These are phyloP conservation scores for Elgaria multicarinata DNA, from an alignment of 2,113 vertebrate genomes.

Conservation along the genomic window DNA sequence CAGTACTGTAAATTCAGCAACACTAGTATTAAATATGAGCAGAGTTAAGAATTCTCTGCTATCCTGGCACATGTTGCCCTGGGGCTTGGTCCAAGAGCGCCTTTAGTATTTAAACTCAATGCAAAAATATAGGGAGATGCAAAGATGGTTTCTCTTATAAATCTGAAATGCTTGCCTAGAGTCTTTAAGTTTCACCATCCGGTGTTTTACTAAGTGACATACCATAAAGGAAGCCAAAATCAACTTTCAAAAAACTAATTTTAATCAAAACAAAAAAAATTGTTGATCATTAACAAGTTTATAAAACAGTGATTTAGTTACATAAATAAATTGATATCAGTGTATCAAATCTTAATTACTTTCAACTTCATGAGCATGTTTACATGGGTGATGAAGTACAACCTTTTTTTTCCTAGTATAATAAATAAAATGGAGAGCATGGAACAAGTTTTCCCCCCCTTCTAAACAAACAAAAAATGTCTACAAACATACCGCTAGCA, in stretches of 20 bases:
- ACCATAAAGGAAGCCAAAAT: conserved; percentile 80
- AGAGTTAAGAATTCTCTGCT: neutral
- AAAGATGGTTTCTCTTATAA: neutral
- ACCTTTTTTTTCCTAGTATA: conserved; percentile 91
- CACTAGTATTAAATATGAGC: neutral
- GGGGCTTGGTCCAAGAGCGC: neutral
- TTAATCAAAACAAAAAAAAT: conserved; percentile 97
- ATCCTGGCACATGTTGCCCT: neutral
- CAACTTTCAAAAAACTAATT: conserved; percentile 96
- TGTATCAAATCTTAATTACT: conserved; percentile 99
- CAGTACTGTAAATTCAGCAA: neutral
- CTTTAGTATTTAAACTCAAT: neutral
- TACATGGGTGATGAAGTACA: conserved; percentile 96
- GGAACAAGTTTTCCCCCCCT: conserved; percentile 78
- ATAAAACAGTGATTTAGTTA: conserved; percentile 99
- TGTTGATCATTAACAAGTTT: conserved; percentile 99
- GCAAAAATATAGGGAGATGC: neutral
- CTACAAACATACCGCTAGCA: conserved; percentile 96
- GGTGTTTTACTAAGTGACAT: conserved; percentile 20
- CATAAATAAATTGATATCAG: conserved; percentile 99
- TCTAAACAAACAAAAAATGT: conserved; percentile 84
- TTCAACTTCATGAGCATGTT: conserved; percentile 99
- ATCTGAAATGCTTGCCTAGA: rapidly evolving
- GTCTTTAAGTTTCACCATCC: neutral
- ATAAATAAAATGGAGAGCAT: conserved; percentile 96